These are phyloP conservation scores for Gallinago paraguaiae DNA, from an alignment of 2,113 vertebrate genomes.

Conservation along the genomic window DNA sequence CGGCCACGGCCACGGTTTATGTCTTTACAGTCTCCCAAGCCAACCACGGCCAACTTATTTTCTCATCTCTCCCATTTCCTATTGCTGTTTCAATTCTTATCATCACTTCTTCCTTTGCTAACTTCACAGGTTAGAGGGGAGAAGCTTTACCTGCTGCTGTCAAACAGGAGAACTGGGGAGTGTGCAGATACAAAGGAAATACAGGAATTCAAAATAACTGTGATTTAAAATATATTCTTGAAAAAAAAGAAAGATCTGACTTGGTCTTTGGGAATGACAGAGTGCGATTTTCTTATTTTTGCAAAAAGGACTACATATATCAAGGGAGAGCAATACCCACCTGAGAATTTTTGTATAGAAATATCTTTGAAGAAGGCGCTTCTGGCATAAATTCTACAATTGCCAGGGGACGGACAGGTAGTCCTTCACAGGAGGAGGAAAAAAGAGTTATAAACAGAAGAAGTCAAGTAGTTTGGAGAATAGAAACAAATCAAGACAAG, in stretches of 20 bases:
- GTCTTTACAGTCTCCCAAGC: not conserved
- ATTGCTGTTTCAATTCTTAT: not conserved
- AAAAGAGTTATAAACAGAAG: not conserved
- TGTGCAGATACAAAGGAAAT: not conserved
- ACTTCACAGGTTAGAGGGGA: not conserved
- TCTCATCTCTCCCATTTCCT: not conserved
- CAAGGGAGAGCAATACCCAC: constrained; percentile 2
- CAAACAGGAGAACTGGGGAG: not conserved
- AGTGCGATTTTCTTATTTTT: not conserved
- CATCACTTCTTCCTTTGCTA: not conserved
- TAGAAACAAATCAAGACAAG: not conserved
- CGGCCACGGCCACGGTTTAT: not conserved
- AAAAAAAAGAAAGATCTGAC: not conserved
- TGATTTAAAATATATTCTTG: constrained; percentile 20
- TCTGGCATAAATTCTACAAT: constrained; percentile 29
- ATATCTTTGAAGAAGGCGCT: constrained; percentile 31
- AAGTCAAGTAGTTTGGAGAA: constrained; percentile 4
- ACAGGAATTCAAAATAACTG: constrained; percentile 1
- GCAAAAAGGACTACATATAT: constrained; percentile 5
- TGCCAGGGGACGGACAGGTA: constrained; percentile 10
- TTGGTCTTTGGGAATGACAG: constrained; percentile 11
- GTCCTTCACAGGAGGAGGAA: not conserved
- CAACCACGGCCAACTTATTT: not conserved
- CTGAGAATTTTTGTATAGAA: constrained; percentile 31
- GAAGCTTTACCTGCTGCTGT: not conserved